A percentile compares a stretch with the other conserved stretches of the same genome.
These are phyloP conservation scores for Ptilodon capucinus DNA, from an alignment of 2,888 invertebrate genomes.

Conservation along the genomic window DNA sequence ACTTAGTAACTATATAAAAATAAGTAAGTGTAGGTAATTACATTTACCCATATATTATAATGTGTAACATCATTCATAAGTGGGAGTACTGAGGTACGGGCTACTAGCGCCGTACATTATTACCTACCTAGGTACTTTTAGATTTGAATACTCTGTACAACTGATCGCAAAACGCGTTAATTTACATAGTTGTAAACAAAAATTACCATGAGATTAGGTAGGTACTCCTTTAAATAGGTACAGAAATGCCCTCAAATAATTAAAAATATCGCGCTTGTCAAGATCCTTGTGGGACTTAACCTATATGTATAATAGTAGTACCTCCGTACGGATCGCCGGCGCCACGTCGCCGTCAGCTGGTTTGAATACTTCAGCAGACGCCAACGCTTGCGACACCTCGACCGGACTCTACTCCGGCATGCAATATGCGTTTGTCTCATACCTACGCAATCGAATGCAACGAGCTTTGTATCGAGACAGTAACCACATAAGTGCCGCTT, in stretches of 20 bases:
- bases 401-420: constrained; percentile 60
- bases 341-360: constrained; percentile 52
- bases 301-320: no score
- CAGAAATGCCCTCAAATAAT: no score
- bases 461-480: constrained; percentile 12
- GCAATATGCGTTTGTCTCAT: constrained; percentile 47
- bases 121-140: no score
- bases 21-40: not conserved
- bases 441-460: constrained; percentile 24
- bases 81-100: constrained; percentile 21
- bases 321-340: constrained; percentile 48
- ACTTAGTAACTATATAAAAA: not conserved
- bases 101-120: constrained; percentile 19
- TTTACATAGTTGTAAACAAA: no score
- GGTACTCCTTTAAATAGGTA: no score
- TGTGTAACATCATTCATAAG: constrained; percentile 29
- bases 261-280: no score
- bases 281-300: no score
- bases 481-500: constrained; percentile 15
- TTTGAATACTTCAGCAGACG: constrained; percentile 64
- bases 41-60: constrained; percentile 18
- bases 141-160: no score
- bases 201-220: no score
- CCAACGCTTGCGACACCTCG: constrained; percentile 67
- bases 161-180: no score